A percentile compares a stretch with the other conserved stretches of the same genome.
These are phyloP conservation scores for Eira barbara DNA, from an alignment of 2,113 vertebrate genomes.

Conservation along the genomic window DNA sequence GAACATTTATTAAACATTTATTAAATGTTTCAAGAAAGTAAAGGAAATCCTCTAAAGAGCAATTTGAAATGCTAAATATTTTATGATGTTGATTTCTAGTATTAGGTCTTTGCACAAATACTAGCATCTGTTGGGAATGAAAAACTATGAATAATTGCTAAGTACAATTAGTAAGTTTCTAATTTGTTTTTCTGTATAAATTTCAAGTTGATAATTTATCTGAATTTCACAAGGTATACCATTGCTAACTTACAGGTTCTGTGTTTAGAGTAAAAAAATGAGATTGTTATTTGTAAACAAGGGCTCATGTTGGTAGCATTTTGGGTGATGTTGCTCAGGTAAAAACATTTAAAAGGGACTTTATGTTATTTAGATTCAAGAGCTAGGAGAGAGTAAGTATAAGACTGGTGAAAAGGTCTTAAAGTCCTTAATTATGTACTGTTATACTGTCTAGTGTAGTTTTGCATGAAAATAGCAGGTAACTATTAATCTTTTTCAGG, in stretches of 20 bases:
- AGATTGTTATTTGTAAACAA: slow-evolving; percentile 24
- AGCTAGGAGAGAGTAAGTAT: slow-evolving; percentile 21
- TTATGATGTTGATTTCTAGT: slow-evolving; percentile 33
- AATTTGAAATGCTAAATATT: slow-evolving; percentile 41
- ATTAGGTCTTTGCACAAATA: slow-evolving; percentile 42
- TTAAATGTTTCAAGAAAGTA: slow-evolving; percentile 47
- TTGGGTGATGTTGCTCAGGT: neutral
- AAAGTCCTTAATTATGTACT: neutral
- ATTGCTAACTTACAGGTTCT: neutral
- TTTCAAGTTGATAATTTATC: slow-evolving; percentile 29
- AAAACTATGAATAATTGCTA: slow-evolving; percentile 30
- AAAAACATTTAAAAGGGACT: neutral
- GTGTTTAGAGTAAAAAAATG: slow-evolving; percentile 12
- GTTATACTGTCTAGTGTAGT: neutral
- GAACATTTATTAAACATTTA: neutral
- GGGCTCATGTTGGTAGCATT: neutral
- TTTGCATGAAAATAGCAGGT: slow-evolving; percentile 23
- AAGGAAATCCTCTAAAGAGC: slow-evolving; percentile 35
- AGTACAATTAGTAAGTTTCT: slow-evolving; percentile 21
- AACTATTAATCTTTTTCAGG: slow-evolving; percentile 22
- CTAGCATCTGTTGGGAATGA: slow-evolving; percentile 7
- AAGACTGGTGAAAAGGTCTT: neutral
- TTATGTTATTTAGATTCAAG: neutral
- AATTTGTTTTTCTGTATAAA: slow-evolving; percentile 28
- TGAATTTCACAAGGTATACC: neutral